Percentiles rank a stretch among this genome's conserved stretches.
Evolutionary conservation across 2,797 vertebrate genomes (phyloP).

Genomic region (Pelobates cultripes): DNA sequence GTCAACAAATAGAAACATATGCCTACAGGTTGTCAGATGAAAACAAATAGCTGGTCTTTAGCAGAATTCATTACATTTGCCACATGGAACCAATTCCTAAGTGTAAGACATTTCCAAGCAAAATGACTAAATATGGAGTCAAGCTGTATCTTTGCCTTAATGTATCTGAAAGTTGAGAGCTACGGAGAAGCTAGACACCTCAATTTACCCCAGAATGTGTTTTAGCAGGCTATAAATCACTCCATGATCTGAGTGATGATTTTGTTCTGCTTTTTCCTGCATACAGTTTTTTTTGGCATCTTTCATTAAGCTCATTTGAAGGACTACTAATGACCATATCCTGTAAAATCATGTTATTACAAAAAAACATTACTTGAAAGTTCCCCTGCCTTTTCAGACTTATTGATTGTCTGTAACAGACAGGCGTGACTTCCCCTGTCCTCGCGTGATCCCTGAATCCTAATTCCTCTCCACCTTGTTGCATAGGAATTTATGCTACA

Average conservation of each 20-base stretch:
- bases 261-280: conserved; percentile 35
- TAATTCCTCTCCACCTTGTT: conserved; percentile 19
- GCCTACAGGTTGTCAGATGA: too few relatives aligned
- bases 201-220: background rate
- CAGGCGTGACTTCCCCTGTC: conserved; percentile 38
- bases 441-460: conserved; percentile 25
- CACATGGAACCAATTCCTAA: background rate
- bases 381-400: conserved; percentile 44
- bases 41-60: too few relatives aligned
- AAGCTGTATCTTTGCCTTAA: too few relatives aligned
- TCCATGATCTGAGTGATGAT: background rate
- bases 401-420: conserved; percentile 38
- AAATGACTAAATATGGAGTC: too few relatives aligned
- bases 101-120: background rate
- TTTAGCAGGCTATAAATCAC: conserved; percentile 4
- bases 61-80: too few relatives aligned
- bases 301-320: conserved; percentile 25
- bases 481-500: conserved; percentile 16
- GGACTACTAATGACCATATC: conserved; percentile 33
- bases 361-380: conserved; percentile 36
- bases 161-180: background rate
- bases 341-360: conserved; percentile 31
- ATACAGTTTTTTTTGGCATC: conserved; percentile 44
- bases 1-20: too few relatives aligned
- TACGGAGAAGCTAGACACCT: too few relatives aligned